A percentile compares a stretch with the other conserved stretches of the same genome.
Conservation (phyloP, 2,113 vertebrate genomes). For the Atlantisia rogersi region DNA sequence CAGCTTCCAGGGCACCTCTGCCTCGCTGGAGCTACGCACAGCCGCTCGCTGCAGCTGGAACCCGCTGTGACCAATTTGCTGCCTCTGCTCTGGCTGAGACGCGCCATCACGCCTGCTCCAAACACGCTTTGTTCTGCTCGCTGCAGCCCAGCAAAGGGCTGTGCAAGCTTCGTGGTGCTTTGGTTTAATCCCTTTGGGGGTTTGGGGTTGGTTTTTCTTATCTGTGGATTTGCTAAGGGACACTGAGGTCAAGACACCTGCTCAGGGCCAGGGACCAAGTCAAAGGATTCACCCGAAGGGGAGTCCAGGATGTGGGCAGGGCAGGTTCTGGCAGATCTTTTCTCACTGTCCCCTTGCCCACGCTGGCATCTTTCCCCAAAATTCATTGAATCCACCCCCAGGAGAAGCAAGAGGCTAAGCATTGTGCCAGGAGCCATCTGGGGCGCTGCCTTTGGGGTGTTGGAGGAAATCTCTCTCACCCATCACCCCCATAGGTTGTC, state of each 20-base stretch:
- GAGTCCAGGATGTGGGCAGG: neutral
- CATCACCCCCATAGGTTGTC: neutral
- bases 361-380: neutral
- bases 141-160: neutral
- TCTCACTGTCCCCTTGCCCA: neutral
- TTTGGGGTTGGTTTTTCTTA: neutral
- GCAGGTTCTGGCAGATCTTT: neutral
- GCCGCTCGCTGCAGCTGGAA: neutral
- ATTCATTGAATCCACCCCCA: neutral
- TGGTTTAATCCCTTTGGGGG: neutral
- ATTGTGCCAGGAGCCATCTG: accelerated
- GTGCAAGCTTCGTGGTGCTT: accelerated
- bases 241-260: neutral
- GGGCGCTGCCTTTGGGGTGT: accelerated
- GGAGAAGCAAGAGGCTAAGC: neutral
- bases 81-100: neutral
- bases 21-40: neutral
- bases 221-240: neutral
- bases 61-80: neutral
- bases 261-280: neutral
- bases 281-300: neutral
- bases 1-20: neutral
- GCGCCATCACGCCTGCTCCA: neutral
- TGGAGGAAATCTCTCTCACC: neutral
- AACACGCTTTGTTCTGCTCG: neutral